Percentiles rank a stretch among this genome's conserved stretches.
Evolutionary conservation across 2,113 vertebrate species (phyloP).

Genomic region (Athene cunicularia): DNA sequence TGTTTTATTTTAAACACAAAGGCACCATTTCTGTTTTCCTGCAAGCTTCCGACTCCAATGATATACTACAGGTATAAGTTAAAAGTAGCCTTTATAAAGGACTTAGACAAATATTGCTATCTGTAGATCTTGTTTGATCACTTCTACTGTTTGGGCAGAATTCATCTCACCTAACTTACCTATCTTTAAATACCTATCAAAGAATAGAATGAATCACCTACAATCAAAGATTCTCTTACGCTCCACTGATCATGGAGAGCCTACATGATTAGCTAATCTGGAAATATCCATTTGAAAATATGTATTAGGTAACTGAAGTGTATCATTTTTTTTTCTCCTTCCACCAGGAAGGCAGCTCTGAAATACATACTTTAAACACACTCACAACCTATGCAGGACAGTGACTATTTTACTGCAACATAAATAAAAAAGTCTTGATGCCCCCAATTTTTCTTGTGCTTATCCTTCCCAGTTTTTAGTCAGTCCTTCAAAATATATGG

Average conservation of each 20-base stretch:
- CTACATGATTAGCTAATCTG: neutral
- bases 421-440: neutral
- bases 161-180: neutral
- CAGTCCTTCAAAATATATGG: neutral
- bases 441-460: neutral
- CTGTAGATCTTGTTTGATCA: neutral
- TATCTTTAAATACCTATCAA: neutral
- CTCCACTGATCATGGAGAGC: neutral
- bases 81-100: neutral
- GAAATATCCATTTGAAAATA: neutral
- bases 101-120: neutral
- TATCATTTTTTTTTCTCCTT: neutral
- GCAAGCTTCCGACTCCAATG: neutral
- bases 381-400: neutral
- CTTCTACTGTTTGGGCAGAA: neutral
- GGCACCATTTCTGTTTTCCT: neutral
- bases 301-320: neutral
- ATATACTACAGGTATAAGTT: neutral
- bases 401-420: neutral
- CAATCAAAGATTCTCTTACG: neutral
- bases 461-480: neutral
- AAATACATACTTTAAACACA: neutral
- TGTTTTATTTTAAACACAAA: neutral
- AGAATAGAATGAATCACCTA: neutral
- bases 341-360: neutral